Conservation (phyloP, 2,113 vertebrate species). For the Sorex araneus region DNA sequence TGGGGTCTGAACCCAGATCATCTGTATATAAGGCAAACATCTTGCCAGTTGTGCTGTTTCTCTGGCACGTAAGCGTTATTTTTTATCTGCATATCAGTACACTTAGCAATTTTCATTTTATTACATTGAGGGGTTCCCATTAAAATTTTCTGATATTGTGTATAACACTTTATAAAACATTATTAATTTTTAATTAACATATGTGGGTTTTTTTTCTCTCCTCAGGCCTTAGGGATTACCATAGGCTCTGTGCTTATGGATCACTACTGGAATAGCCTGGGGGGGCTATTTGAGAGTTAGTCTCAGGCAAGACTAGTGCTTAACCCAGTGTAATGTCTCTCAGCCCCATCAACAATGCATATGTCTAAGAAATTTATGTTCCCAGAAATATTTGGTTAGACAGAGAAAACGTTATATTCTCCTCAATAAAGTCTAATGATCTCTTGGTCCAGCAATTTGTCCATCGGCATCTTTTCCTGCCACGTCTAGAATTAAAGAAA, state of each 20-base stretch:
- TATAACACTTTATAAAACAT: neutral
- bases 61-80: too few species aligned
- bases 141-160: neutral
- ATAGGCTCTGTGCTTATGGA: too few species aligned
- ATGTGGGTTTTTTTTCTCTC: too few species aligned
- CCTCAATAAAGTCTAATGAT: neutral
- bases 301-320: too few species aligned
- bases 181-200: neutral
- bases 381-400: neutral
- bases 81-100: neutral
- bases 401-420: neutral
- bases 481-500: neutral
- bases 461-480: neutral
- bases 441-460: neutral
- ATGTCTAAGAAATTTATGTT: neutral
- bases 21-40: too few species aligned
- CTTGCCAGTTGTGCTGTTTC: too few species aligned
- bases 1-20: too few species aligned
- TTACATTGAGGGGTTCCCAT: neutral
- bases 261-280: too few species aligned
- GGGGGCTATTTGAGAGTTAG: too few species aligned
- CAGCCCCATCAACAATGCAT: neutral
- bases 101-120: neutral
- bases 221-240: too few species aligned
- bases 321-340: neutral